Evolutionary conservation across 2,888 invertebrate genomes (phyloP), one percentile per base, ranked within the genome.

Genomic region (Megalurothrips usitatus): DNA sequence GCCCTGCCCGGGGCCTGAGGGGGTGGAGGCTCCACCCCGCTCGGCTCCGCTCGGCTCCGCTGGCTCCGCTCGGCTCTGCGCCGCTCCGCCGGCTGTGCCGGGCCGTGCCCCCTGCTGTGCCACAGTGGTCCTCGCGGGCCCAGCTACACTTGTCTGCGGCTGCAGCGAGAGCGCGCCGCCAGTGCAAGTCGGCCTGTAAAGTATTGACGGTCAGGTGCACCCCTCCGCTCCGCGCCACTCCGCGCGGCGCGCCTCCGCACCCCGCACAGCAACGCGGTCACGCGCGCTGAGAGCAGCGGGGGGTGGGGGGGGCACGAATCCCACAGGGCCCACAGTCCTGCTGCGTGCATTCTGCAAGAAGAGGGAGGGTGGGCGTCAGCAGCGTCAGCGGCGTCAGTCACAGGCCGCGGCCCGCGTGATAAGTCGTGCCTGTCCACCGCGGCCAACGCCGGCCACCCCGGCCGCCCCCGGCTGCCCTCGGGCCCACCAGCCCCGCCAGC

Each of bases 141-240:
- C 3, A 43, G 34, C 34, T 43, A 43, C 34, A 43, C 34, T 43
- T 43, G 34, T 43, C 34, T 43, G 34, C 34, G 34, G 34, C 34
- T 43, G 34, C 34, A 43, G 34, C 34, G 34, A 6, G 34, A 43
- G 58, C 58, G 17, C 58, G 58, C 11, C 6, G 19, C 58, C 23
- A 68, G 68, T 23, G 23, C 23, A 68, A 68, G n/a, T 23, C 23
- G 68, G 68, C 68, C 68, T 23, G 68, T 8, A 23, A 23, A 68
- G 68, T 68, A 68, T 68, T 68, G 68, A 68, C 68, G 68, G 68
- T 23, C 23, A 68, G 68, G 68, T 58, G n/a, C 58, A 4, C 58
- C 58, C 58, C 58, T 8, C 17, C 58, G 19, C 58, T 0, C 58
- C 58, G 19, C 17, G 17, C 58, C 6, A 6, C 34, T 43, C 2